Percentiles rank a stretch among this genome's conserved stretches.
Evolutionary conservation across 2,888 invertebrate genomes (phyloP).

Genomic region (Coleophora deauratella): DNA sequence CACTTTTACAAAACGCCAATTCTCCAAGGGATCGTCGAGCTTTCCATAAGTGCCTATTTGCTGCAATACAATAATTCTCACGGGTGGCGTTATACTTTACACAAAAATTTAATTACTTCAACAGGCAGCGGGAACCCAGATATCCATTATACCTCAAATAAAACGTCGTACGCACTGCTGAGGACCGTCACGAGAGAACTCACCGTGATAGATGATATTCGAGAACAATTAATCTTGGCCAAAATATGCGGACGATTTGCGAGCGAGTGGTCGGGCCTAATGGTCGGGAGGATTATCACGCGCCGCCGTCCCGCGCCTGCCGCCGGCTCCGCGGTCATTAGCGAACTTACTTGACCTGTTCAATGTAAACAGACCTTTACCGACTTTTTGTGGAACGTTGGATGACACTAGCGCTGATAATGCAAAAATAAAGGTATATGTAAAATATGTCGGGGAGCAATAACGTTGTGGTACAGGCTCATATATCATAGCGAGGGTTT

Average conservation of each 20-base stretch:
- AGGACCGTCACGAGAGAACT: slow-evolving; percentile 66
- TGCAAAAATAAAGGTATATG: slow-evolving; percentile 43
- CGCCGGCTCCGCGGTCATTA: slow-evolving; percentile 51
- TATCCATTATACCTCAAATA: slow-evolving; percentile 61
- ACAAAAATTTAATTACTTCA: slow-evolving; percentile 60
- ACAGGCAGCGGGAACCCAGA: slow-evolving; percentile 42
- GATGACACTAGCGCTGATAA: slow-evolving; percentile 6
- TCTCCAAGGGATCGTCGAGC: slow-evolving; percentile 20
- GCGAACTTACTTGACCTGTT: slow-evolving; percentile 35
- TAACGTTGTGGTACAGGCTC: slow-evolving; percentile 53
- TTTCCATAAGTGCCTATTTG: slow-evolving; percentile 25
- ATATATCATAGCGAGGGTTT: slow-evolving; percentile 61
- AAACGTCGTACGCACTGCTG: slow-evolving; percentile 69
- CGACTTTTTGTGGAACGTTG: neutral
- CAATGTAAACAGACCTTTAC: slow-evolving; percentile 6
- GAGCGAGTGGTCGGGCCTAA: slow-evolving; percentile 71
- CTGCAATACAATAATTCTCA: slow-evolving; percentile 23
- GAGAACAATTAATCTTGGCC: slow-evolving; percentile 73
- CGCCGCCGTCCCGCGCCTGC: slow-evolving; percentile 49
- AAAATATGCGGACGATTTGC: slow-evolving; percentile 75
- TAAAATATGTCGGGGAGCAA: slow-evolving; percentile 46
- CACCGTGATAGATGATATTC: slow-evolving; percentile 73
- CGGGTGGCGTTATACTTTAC: slow-evolving; percentile 33
- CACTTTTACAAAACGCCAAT: slow-evolving; percentile 24
- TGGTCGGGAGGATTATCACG: slow-evolving; percentile 67